A percentile compares a stretch with the other conserved stretches of the same genome.
phyloP scores from a whole-genome alignment of 1,140 invertebrate species.

The Drusus annulatus region DNA sequence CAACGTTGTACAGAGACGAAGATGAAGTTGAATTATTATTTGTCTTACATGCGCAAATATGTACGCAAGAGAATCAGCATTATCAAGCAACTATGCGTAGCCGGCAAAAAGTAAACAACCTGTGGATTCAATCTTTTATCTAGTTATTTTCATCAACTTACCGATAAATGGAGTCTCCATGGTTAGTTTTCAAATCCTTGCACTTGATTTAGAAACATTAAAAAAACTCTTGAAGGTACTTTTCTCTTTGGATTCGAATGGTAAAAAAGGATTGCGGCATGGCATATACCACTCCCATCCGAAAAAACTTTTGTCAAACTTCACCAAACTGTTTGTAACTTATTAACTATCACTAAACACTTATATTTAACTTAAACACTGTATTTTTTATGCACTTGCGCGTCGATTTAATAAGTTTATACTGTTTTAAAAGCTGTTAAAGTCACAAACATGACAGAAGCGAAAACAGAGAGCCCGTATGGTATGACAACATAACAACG shows the following conservation, averaged over 20 bases:
- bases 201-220: conserved; percentile 17
- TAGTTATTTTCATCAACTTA: conserved; percentile 22
- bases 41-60: background rate
- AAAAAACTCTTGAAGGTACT: background rate
- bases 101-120: conserved; percentile 41
- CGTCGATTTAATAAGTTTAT: conserved; percentile 6
- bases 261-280: conserved; percentile 45
- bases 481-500: conserved; percentile 50
- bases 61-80: too few species aligned
- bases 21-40: background rate
- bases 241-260: conserved; percentile 40
- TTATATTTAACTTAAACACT: conserved; percentile 5
- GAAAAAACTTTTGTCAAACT: conserved; percentile 43
- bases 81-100: conserved; percentile 10
- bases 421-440: conserved; percentile 23
- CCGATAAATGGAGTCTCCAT: conserved; percentile 46
- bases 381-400: background rate
- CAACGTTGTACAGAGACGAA: too few species aligned
- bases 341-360: conserved; percentile 31
- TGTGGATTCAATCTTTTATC: conserved; percentile 36
- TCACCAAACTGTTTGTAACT: conserved; percentile 44
- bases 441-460: conserved; percentile 45
- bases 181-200: conserved; percentile 4
- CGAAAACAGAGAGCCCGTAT: conserved; percentile 23
- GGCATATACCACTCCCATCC: conserved; percentile 48